Evolutionary conservation across 2,797 vertebrate species (phyloP), one percentile per base, ranked within the genome.

Genomic region (Poecilia picta): DNA sequence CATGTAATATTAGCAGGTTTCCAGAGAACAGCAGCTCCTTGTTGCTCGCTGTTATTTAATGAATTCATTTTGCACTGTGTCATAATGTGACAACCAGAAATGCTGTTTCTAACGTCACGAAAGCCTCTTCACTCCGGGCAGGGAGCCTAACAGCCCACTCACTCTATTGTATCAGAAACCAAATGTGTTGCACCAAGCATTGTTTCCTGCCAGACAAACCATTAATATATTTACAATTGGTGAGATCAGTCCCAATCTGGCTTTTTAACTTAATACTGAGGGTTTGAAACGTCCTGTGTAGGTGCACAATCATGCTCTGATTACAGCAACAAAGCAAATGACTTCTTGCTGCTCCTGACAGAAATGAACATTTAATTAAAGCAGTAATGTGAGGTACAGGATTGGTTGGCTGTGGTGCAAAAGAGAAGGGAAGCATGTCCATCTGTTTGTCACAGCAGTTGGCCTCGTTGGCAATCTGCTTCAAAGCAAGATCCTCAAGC

Each of bases 361-460:
- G 76, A 62, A 49, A 8, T 78, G 45, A 41, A 45, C 45, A 64
- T 88, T 86, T 87, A 90, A 89, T 91, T 81, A 87, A 83, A 66
- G 64, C 84, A 75, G 64, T n/a, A 47, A 55, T 80, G 73, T 75
- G 64, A 84, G 57, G 75, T 8, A 28, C 11, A 73, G 73, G 72
- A 75, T 25, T 53, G 78, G 53, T 80, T 86, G 82, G 71, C 68
- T 73, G 76, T 33, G 72, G 62, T 83, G 77, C 75, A 64, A 81
- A 66, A 53, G 53, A 66, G 64, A 84, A 77, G 46, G 79, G 55
- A 84, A 68, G 75, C 8, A 0, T 41, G 74, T 86, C 90, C 89
- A 89, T 92, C 90, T 91, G 91, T 81, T 84, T 70, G 82, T 84
- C 88, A 62, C 89, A 85, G 85, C 88, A 83, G 81, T 73, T 66